Evolutionary conservation across 2,888 invertebrate species (phyloP), one percentile per base, ranked within the genome.

Genomic region (Aricia artaxerxes): DNA sequence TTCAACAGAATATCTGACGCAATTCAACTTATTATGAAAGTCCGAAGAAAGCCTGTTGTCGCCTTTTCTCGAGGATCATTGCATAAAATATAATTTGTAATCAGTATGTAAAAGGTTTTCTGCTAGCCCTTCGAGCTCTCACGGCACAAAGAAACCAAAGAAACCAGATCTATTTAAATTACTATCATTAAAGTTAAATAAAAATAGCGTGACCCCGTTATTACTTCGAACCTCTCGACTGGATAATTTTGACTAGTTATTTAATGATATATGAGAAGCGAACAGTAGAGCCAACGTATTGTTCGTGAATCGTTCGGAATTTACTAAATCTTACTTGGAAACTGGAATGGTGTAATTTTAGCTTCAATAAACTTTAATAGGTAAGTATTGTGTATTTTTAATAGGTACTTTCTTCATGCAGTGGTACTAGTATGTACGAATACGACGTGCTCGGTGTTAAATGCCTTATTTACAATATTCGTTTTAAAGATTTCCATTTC

Each of bases 181-280:
- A 88, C 90, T 90, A 90, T 92, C 88, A 92, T 93, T 92, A 92
- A 87, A 84, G 85, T 84, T 87, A 91, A 91, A 91, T 89, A 90
- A 91, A 89, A 89, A 90, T 87, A 88, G 87, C 86, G 82, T 83
- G 83, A 83, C 85, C 85, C 88, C 84, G 85, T 90, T 87, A 91
- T 92, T 90, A 92, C 90, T 88, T 88, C 84, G 86, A 87, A 87
- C 87, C 87, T 90, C 87, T 88, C 85, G 87, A 88, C 87, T 85
- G 85, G 88, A 88, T 91, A 90, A 90, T 91, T 88, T 89, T 86
- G 83, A 89, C 87, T 86, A 85, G 86, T 85, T 85, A 84, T 61
- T 77, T 81, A 80, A 81, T 82, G 78, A 80, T 81, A 80, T 73
- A 79, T 79, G 77, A 35, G 11, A 73, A 79, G 72, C 73, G 73